Evolutionary conservation across 2,113 vertebrate species (phyloP).

Genomic region (Paralichthys olivaceus): DNA sequence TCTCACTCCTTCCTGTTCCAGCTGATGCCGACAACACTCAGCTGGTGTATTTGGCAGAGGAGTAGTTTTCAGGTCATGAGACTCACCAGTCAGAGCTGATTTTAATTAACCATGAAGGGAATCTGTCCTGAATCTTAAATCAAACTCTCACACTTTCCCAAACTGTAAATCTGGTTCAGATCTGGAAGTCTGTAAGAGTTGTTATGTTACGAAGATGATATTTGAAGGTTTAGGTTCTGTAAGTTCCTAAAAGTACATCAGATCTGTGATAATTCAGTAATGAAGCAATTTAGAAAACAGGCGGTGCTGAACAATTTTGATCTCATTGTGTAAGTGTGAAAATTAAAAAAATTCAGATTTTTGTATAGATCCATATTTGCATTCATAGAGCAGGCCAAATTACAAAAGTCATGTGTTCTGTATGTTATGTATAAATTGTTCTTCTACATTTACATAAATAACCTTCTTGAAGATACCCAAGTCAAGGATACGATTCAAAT

Average conservation of each 20-base stretch:
- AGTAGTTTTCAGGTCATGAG: not conserved
- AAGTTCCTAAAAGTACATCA: too few species aligned
- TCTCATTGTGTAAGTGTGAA: not conserved
- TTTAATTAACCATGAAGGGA: constrained; percentile 10
- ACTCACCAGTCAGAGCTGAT: constrained; percentile 2
- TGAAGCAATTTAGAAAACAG: not conserved
- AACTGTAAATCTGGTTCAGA: not conserved
- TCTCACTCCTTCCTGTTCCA: not conserved
- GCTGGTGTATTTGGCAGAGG: constrained; percentile 16
- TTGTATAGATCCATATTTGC: not conserved
- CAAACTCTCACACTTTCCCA: not conserved
- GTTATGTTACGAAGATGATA: too few species aligned
- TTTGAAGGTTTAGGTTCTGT: too few species aligned
- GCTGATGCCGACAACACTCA: constrained; percentile 25
- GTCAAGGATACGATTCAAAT: too few species aligned
- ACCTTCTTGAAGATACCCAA: too few species aligned
- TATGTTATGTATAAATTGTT: not conserved
- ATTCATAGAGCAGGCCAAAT: constrained; percentile 14
- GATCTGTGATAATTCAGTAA: not conserved
- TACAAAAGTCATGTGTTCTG: too few species aligned
- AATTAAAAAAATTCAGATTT: too few species aligned
- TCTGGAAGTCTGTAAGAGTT: too few species aligned
- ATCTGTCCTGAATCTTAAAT: not conserved
- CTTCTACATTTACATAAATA: too few species aligned
- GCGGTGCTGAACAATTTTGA: not conserved